These are phyloP conservation scores for Acrobasis suavella DNA, from an alignment of 2,888 invertebrate genomes.

Conservation along the genomic window DNA sequence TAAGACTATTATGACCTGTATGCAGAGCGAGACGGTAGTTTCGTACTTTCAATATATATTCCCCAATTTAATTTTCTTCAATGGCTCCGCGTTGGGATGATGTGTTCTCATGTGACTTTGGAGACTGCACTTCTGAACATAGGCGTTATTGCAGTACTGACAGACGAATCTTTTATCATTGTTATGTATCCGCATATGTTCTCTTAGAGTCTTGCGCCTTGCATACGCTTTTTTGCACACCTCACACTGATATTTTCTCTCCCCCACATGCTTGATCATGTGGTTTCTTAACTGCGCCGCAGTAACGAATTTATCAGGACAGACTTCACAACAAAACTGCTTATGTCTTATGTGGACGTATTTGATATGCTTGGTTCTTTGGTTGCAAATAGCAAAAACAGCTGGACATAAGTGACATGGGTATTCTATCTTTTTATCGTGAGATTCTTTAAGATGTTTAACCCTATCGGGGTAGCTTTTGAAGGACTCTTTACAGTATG, in stretches of 20 bases:
- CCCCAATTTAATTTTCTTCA: constrained; percentile 35
- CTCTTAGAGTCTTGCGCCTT: constrained; percentile 56
- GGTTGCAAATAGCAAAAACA: constrained; percentile 61
- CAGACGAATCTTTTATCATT: constrained; percentile 74
- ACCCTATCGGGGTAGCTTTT: constrained; percentile 58
- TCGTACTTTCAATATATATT: constrained; percentile 16
- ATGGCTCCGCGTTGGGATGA: constrained; percentile 53
- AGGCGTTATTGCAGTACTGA: constrained; percentile 61
- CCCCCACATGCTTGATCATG: constrained; percentile 58
- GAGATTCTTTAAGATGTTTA: constrained; percentile 54
- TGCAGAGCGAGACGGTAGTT: background rate
- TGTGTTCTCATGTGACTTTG: constrained; percentile 67
- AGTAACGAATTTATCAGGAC: constrained; percentile 58
- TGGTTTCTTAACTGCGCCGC: constrained; percentile 58
- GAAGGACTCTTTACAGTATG: constrained; percentile 57
- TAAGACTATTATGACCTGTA: background rate
- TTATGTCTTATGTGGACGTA: constrained; percentile 63
- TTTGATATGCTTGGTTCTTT: constrained; percentile 63
- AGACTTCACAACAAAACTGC: constrained; percentile 55
- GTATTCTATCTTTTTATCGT: constrained; percentile 61
- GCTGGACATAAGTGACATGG: constrained; percentile 64
- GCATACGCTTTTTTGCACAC: constrained; percentile 72
- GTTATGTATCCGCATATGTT: constrained; percentile 69
- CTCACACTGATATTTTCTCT: constrained; percentile 63
- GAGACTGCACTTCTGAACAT: constrained; percentile 71